Conservation (phyloP, 2,888 invertebrate species). For the Amphipoea lucens region DNA sequence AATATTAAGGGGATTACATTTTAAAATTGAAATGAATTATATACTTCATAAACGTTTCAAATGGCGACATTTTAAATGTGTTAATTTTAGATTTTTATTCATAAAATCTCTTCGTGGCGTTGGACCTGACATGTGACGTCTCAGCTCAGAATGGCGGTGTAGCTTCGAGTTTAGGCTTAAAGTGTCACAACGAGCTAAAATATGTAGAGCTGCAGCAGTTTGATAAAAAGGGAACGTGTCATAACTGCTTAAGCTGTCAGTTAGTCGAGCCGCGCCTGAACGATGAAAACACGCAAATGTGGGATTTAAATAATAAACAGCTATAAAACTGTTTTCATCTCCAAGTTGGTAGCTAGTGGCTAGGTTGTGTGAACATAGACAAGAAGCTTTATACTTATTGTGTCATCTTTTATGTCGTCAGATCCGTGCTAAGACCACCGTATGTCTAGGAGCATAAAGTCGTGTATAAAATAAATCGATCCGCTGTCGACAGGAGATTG, state of each 20-base stretch:
- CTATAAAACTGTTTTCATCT: constrained; percentile 35
- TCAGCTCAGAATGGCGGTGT: background rate
- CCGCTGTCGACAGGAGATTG: constrained; percentile 56
- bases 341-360: background rate
- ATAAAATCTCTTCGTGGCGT: too few relatives aligned
- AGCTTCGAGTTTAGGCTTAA: constrained; percentile 24
- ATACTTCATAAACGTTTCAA: background rate
- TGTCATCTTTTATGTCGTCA: constrained; percentile 40
- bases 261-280: background rate
- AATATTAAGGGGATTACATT: constrained; percentile 1
- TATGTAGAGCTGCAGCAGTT: constrained; percentile 35
- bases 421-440: constrained; percentile 26
- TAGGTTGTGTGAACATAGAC: constrained; percentile 21
- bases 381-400: constrained; percentile 27
- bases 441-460: constrained; percentile 54
- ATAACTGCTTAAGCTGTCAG: constrained; percentile 45
- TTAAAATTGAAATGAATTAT: background rate
- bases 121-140: background rate
- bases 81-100: background rate
- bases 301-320: constrained; percentile 35
- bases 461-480: constrained; percentile 60
- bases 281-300: constrained; percentile 16
- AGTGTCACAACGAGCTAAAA: constrained; percentile 12
- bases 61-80: background rate
- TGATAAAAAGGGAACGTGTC: constrained; percentile 40